Evolutionary conservation across 2,113 vertebrate species (phyloP).

Genomic region (Xerus inauris): DNA sequence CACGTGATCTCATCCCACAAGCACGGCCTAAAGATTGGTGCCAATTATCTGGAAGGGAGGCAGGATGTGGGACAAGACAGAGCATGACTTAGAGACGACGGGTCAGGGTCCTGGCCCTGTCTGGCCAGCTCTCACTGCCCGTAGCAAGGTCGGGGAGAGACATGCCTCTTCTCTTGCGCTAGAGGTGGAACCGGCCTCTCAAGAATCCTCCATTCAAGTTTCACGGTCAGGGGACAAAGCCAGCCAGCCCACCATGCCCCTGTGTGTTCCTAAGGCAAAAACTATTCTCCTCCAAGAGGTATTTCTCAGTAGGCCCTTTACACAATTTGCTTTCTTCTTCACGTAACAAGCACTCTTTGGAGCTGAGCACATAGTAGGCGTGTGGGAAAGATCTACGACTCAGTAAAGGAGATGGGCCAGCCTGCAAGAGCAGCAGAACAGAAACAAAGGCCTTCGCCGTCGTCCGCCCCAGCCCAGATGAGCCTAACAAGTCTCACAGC

Average conservation of each 20-base stretch:
- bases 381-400: background rate
- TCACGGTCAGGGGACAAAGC: fast-evolving
- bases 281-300: fast-evolving
- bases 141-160: background rate
- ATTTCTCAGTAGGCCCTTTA: background rate
- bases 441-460: background rate
- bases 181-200: background rate
- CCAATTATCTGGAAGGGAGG: background rate
- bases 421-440: background rate
- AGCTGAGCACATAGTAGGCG: background rate
- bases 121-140: background rate
- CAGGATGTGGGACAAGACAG: background rate
- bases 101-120: background rate
- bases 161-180: background rate
- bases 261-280: background rate
- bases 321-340: background rate
- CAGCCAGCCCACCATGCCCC: background rate
- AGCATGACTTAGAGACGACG: background rate
- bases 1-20: background rate
- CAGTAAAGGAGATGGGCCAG: background rate
- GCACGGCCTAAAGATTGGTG: background rate
- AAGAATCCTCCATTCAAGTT: background rate
- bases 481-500: constrained; percentile 14
- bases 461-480: background rate
- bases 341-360: fast-evolving